phyloP scores from a whole-genome alignment of 1,140 invertebrate genomes.

The Anastatus disparis region DNA sequence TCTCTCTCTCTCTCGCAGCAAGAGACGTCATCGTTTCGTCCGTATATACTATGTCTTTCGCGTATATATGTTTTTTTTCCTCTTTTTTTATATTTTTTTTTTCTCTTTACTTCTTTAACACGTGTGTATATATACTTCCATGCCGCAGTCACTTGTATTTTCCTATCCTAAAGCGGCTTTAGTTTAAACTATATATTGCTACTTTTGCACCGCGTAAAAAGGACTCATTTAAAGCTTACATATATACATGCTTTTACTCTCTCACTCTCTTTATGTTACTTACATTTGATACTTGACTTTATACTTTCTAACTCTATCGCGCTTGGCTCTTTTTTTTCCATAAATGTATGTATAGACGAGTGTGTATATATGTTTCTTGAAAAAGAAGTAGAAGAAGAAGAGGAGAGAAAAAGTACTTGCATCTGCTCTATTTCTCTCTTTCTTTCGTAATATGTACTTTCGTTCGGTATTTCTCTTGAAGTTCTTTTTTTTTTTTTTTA shows the following conservation, averaged over 20 bases:
- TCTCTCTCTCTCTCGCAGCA: not conserved
- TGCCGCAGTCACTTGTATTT: too few species aligned
- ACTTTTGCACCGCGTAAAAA: conserved; percentile 15
- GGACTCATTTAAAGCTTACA: conserved; percentile 29
- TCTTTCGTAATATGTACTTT: not conserved
- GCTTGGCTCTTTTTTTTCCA: conserved; percentile 18
- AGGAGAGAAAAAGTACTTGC: conserved; percentile 21
- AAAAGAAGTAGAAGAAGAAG: too few species aligned
- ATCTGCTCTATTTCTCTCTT: conserved; percentile 20
- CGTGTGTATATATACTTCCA: not conserved
- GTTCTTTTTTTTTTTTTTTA: not conserved
- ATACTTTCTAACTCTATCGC: not conserved
- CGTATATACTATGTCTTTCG: not conserved
- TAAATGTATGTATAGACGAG: too few species aligned
- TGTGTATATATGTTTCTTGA: conserved; percentile 13
- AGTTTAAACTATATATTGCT: too few species aligned
- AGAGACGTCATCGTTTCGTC: too few species aligned
- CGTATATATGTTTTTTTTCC: not conserved
- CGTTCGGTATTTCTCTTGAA: not conserved
- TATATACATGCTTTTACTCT: conserved; percentile 3
- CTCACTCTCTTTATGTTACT: too few species aligned
- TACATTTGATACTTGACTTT: too few species aligned
- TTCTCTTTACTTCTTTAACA: not conserved
- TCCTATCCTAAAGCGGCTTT: too few species aligned
- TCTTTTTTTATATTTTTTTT: not conserved